Evolutionary conservation across 1,140 invertebrate species (phyloP).

Genomic region (Drosophila baimaii): DNA sequence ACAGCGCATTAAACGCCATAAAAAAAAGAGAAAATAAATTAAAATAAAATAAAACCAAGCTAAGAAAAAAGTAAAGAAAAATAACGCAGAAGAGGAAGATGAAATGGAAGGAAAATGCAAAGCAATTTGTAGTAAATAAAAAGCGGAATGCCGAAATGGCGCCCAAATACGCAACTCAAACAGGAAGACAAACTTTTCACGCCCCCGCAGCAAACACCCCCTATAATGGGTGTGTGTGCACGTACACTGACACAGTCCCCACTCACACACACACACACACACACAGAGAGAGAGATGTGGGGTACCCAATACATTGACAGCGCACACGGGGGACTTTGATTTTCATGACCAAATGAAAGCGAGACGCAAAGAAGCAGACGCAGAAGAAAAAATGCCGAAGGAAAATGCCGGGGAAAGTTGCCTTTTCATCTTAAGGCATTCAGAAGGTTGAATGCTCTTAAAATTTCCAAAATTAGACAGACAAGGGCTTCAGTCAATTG

Average conservation of each 20-base stretch:
- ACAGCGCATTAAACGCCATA: constrained; percentile 51
- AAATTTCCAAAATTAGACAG: background rate
- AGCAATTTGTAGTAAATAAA: constrained; percentile 67
- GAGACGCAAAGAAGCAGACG: constrained; percentile 19
- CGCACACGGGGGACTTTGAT: constrained; percentile 41
- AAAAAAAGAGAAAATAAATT: constrained; percentile 38
- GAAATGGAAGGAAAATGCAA: constrained; percentile 52
- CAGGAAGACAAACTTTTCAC: constrained; percentile 55
- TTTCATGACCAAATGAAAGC: constrained; percentile 52
- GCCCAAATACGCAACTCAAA: constrained; percentile 54
- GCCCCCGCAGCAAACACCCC: constrained; percentile 18
- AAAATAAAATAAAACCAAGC: constrained; percentile 10
- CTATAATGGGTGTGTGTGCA: constrained; percentile 7
- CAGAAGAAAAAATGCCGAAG: constrained; percentile 12
- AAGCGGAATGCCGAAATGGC: constrained; percentile 36
- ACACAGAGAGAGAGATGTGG: too few species aligned
- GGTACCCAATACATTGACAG: constrained; percentile 25
- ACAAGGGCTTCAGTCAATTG: background rate
- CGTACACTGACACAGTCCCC: constrained; percentile 4
- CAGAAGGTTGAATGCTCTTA: constrained; percentile 32
- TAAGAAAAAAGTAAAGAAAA: background rate
- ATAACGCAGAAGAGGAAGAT: background rate
- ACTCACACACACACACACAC: constrained; percentile 2
- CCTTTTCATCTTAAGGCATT: constrained; percentile 6
- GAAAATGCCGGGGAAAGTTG: constrained; percentile 13